These are phyloP conservation scores for Stercorarius parasiticus DNA, from an alignment of 2,113 vertebrate species.

Conservation along the genomic window DNA sequence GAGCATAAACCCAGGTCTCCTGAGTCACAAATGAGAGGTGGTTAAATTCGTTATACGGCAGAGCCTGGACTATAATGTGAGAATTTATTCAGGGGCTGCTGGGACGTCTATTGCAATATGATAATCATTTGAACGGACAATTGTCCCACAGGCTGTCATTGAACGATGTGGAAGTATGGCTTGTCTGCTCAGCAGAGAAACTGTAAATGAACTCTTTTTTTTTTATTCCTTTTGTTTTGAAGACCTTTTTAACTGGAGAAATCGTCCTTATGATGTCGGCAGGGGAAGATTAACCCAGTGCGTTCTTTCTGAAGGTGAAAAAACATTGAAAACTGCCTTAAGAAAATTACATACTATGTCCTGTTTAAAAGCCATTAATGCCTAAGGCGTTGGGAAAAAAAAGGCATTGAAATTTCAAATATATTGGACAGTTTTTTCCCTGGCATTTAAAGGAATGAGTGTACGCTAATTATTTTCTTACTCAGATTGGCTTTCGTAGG, in stretches of 20 bases:
- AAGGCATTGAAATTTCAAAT: background rate
- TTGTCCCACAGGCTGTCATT: slow-evolving; percentile 35
- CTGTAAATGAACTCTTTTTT: background rate
- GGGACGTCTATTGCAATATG: background rate
- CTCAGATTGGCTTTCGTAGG: background rate
- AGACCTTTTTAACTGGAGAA: background rate
- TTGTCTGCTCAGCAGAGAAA: slow-evolving; percentile 1
- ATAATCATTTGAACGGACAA: background rate
- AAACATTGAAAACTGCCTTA: slow-evolving; percentile 30
- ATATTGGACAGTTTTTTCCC: background rate
- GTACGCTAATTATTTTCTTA: slow-evolving; percentile 10
- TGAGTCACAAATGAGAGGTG: background rate
- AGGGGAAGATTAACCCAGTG: slow-evolving; percentile 8
- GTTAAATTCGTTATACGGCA: background rate
- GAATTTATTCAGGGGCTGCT: background rate
- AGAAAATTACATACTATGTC: slow-evolving; percentile 17
- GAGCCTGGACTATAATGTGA: background rate
- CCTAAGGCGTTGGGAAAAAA: background rate
- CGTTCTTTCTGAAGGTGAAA: slow-evolving; percentile 4
- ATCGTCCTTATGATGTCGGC: slow-evolving; percentile 20
- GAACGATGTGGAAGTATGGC: background rate
- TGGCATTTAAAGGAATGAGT: background rate
- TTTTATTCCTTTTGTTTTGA: slow-evolving; percentile 12
- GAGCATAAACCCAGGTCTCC: background rate
- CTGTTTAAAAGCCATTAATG: slow-evolving; percentile 32